phyloP scores from a whole-genome alignment of 37 sponge, comb jelly and placozoan genomes.

The Sycon ciliatum region DNA sequence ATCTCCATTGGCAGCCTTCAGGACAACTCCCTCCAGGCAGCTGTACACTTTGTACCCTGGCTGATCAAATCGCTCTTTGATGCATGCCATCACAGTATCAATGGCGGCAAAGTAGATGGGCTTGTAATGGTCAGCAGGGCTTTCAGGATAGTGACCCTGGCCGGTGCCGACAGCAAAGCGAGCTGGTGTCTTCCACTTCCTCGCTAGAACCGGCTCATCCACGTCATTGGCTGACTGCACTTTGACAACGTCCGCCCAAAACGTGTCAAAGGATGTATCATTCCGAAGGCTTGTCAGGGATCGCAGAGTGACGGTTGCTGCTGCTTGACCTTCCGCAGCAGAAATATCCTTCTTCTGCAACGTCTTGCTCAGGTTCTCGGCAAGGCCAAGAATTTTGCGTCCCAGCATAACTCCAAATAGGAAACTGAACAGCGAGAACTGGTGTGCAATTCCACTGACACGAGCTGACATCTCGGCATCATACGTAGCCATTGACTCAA shows the following conservation, averaged over 20 bases:
- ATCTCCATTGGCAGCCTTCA: background rate
- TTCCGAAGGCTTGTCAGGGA: background rate
- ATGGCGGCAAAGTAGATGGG: background rate
- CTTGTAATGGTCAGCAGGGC: background rate
- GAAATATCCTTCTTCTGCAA: conserved; percentile 1
- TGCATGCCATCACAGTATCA: background rate
- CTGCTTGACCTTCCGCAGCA: background rate
- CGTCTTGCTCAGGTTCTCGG: conserved; percentile 9
- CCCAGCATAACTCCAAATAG: background rate
- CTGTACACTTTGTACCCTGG: conserved; percentile 5
- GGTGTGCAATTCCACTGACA: background rate
- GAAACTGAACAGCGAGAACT: background rate
- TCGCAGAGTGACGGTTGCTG: background rate
- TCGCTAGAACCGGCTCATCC: background rate
- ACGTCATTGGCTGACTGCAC: background rate
- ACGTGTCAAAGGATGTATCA: background rate
- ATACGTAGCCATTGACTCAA: background rate
- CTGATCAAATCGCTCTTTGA: conserved; percentile 8
- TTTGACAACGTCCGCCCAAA: background rate
- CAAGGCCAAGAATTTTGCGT: background rate
- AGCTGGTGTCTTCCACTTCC: background rate
- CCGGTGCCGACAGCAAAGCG: background rate
- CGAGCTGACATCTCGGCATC: background rate
- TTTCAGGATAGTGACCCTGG: background rate
- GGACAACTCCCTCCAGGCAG: background rate